Base-by-base conservation (phyloP, 2,797 vertebrate species). In the Lepilemur septentrionalis region DNA sequence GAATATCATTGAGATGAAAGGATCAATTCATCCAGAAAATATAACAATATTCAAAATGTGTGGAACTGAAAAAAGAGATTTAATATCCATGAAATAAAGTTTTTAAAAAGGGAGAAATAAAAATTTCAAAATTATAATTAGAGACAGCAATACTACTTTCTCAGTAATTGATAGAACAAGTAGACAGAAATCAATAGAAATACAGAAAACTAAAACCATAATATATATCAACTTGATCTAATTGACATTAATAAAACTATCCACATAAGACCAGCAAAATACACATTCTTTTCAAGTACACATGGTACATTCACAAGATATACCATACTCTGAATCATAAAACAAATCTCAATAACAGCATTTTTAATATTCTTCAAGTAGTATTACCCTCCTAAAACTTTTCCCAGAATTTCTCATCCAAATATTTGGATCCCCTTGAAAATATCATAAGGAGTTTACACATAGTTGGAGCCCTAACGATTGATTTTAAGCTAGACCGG, bases 371-470 rank as follows among this genome's bases (percentile, higher is more conserved):
- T 41, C 52, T 55, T 93, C 46, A 84, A 87, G 76, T 80, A 38
- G 43, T 35, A 38, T 59, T 87, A 72, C 5, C 25, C 50, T 76
- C 32, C 73, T 81, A 65, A 88, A 94, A 92, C 82, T 52, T 76
- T 78, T 43, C 50, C 82, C 50, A 78, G 83, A 35, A 91, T 92
- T 80, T 91, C 67, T 78, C 55, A 72, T 72, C 17, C 82, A 78
- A 96, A 91, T 78, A 83, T 79, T 83, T 91, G 65, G 69, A 86
- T 87, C 43, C 52, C n/a, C 72, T 93, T 57, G 52, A 79, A 93
- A 85, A 81, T 41, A 86, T 72, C 43, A 30, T 35, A 72, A 35
- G 72, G 55, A 38, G 28, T 76, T n/a, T 67, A 43, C 35, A 20
- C 46, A 91, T 41, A 50, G 38, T 41, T 28, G 22, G 17, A 83